Conservation (phyloP, 2,888 invertebrate species). For the Bellardia pandia region DNA sequence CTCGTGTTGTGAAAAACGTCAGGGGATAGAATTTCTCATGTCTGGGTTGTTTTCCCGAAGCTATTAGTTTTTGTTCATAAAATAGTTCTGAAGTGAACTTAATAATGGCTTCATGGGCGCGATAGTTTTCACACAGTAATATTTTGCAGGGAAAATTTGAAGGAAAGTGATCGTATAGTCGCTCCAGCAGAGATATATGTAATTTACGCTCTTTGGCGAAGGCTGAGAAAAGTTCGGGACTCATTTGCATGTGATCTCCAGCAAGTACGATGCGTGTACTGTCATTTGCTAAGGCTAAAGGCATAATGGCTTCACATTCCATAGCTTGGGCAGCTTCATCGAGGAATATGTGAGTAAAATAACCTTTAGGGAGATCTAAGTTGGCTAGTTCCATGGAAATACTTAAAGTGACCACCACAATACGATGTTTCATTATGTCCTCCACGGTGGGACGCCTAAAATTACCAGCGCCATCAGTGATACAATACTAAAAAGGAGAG, state of each 20-base stretch:
- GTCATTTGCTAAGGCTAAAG: conserved; percentile 89
- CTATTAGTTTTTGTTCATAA: conserved; percentile 90
- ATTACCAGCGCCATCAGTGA: conserved; percentile 87
- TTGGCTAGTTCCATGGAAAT: conserved; percentile 91
- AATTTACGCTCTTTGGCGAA: conserved; percentile 89
- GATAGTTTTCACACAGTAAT: conserved; percentile 91
- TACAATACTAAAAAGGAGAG: conserved; percentile 87
- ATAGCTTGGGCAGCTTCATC: conserved; percentile 95
- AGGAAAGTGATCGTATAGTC: conserved; percentile 91
- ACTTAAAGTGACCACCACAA: conserved; percentile 91
- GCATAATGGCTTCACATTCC: conserved; percentile 93
- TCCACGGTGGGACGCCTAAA: conserved; percentile 89
- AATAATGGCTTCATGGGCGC: conserved; percentile 92
- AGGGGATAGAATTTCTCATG: conserved; percentile 90
- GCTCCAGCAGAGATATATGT: conserved; percentile 90
- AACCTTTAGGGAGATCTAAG: conserved; percentile 88
- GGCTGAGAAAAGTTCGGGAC: conserved; percentile 91
- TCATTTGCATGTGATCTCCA: conserved; percentile 94
- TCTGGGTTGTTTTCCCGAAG: conserved; percentile 89
- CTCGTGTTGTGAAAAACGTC: conserved; percentile 91
- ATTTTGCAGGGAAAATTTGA: conserved; percentile 90
- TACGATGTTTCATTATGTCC: conserved; percentile 88
- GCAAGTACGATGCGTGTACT: conserved; percentile 91
- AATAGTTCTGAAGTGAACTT: conserved; percentile 92
- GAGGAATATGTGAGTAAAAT: conserved; percentile 91